Evolutionary conservation across 1,140 invertebrate genomes (phyloP).

Genomic region (Drosophila insularis): DNA sequence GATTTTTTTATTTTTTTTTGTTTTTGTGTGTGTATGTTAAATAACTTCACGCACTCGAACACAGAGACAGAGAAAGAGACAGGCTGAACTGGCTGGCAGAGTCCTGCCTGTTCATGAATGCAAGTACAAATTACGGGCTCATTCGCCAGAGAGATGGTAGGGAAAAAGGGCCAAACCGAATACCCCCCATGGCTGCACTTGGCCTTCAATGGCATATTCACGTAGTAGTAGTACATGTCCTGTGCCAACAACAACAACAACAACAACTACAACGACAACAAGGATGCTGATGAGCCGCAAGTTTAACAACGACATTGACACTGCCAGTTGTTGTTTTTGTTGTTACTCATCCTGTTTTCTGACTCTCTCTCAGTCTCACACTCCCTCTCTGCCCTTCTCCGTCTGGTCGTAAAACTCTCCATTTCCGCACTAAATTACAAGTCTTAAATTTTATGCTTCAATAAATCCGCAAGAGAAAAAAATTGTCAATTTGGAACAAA

Average conservation of each 20-base stretch:
- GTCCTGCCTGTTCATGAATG: constrained; percentile 61
- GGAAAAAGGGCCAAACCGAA: constrained; percentile 17
- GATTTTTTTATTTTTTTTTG: constrained; percentile 32
- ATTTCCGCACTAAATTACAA: constrained; percentile 65
- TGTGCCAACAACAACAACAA: constrained; percentile 46
- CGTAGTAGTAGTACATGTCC: constrained; percentile 42
- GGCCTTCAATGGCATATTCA: constrained; percentile 63
- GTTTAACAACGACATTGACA: constrained; percentile 68
- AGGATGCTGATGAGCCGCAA: constrained; percentile 54
- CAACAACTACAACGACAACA: constrained; percentile 35
- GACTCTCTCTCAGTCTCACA: neutral
- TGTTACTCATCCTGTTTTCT: constrained; percentile 6
- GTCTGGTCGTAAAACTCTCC: constrained; percentile 53
- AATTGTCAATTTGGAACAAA: constrained; percentile 65
- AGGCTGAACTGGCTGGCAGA: constrained; percentile 18
- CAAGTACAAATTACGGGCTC: constrained; percentile 78
- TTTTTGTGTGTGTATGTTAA: constrained; percentile 48
- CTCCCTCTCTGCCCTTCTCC: constrained; percentile 3
- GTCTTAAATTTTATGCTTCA: constrained; percentile 75
- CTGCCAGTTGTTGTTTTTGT: constrained; percentile 46
- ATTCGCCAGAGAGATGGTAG: constrained; percentile 49
- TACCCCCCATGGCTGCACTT: constrained; percentile 62
- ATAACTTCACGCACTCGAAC: constrained; percentile 72
- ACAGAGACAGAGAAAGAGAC: constrained; percentile 16
- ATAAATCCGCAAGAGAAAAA: constrained; percentile 60